phyloP scores from a whole-genome alignment of 2,888 invertebrate species.

The Ennomos fuscantarius region DNA sequence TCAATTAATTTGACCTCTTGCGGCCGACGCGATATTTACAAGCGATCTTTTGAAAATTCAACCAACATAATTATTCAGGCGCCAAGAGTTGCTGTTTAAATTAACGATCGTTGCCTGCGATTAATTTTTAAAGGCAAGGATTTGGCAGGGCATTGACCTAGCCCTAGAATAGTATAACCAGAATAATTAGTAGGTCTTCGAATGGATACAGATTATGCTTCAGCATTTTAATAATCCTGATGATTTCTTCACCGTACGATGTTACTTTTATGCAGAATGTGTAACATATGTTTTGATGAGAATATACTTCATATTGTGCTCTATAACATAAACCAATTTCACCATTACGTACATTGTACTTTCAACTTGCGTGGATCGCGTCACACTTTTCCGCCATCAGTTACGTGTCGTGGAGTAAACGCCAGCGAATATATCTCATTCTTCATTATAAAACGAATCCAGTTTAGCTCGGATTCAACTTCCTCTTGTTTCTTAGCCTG shows the following conservation, averaged over 20 bases:
- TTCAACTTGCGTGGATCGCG: slow-evolving; percentile 1
- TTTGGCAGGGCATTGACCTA: no score
- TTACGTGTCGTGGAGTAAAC: background rate
- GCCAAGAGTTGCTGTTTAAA: slow-evolving; percentile 43
- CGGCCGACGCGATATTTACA: slow-evolving; percentile 44
- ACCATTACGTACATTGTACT: background rate
- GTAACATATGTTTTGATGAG: no score
- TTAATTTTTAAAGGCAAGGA: background rate
- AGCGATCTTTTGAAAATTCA: slow-evolving; percentile 47
- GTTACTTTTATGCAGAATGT: no score
- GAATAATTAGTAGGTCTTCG: no score
- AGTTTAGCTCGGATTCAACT: slow-evolving; percentile 2
- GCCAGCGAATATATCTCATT: background rate
- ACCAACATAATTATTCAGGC: slow-evolving; percentile 48
- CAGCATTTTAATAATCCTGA: no score
- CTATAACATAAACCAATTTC: no score
- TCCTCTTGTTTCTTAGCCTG: slow-evolving; percentile 8
- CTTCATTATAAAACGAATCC: slow-evolving; percentile 1
- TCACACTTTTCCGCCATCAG: slow-evolving; percentile 10
- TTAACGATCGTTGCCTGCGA: slow-evolving; percentile 2
- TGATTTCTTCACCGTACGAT: no score
- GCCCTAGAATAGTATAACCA: no score
- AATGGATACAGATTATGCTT: no score
- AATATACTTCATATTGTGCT: no score
- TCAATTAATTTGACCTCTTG: slow-evolving; percentile 57